phyloP scores from a whole-genome alignment of 1,140 invertebrate genomes.

The Drosophila kanapiae region DNA sequence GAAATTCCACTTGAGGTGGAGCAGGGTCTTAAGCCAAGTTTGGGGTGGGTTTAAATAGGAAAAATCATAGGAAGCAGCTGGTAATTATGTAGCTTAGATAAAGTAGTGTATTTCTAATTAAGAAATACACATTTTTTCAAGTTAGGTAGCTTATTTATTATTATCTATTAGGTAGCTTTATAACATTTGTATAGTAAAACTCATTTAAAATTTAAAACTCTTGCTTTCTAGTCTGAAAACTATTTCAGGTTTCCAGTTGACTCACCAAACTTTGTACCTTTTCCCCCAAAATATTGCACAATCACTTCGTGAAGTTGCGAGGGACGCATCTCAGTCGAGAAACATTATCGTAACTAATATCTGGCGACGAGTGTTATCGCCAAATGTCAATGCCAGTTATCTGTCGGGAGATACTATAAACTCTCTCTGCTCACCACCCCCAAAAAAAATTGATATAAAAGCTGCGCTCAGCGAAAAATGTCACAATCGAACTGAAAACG shows the following conservation, averaged over 20 bases:
- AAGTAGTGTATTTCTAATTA: not conserved
- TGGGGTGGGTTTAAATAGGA: not conserved
- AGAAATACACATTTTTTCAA: not conserved
- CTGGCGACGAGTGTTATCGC: constrained; percentile 29
- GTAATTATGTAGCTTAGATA: not conserved
- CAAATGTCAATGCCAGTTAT: constrained; percentile 70
- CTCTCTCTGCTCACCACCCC: not conserved
- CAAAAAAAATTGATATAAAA: constrained; percentile 52
- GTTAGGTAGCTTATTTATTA: not conserved
- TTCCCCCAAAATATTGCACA: constrained; percentile 21
- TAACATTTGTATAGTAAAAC: not conserved
- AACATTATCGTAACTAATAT: constrained; percentile 44
- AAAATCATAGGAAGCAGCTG: not conserved
- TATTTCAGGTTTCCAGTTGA: not conserved
- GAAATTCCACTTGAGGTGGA: constrained; percentile 5
- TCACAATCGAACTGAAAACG: constrained; percentile 49
- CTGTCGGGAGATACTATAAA: constrained; percentile 25
- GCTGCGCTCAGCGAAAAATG: constrained; percentile 38
- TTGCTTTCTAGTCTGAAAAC: not conserved
- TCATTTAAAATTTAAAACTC: not conserved
- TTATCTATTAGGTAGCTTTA: not conserved
- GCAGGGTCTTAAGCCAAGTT: not conserved
- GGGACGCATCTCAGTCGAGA: constrained; percentile 16
- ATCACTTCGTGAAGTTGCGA: constrained; percentile 7
- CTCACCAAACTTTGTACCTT: not conserved